Conservation (phyloP, 1,140 invertebrate species). For the Cryptotermes secundus region DNA sequence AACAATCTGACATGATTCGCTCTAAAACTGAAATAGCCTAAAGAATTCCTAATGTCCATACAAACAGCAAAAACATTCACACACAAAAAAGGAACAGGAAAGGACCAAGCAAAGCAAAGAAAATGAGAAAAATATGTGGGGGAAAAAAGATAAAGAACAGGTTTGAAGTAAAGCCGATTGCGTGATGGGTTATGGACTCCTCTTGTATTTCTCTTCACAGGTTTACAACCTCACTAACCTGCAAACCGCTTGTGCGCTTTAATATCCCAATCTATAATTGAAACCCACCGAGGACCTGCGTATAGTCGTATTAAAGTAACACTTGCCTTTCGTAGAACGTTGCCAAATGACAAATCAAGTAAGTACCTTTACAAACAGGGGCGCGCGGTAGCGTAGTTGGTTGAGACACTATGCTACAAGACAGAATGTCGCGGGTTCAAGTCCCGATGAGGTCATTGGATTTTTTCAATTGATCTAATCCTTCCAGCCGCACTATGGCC, state of each 20-base stretch:
- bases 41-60: neutral
- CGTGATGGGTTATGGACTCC: neutral
- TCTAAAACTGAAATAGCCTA: neutral
- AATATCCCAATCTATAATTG: constrained; percentile 15
- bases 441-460: too few species aligned
- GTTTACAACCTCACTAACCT: neutral
- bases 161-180: neutral
- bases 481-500: too few species aligned
- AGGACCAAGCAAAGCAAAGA: neutral
- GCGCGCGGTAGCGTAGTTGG: too few species aligned
- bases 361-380: too few species aligned
- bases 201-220: constrained; percentile 2
- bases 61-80: neutral
- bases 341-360: too few species aligned
- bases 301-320: too few species aligned
- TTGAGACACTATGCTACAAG: too few species aligned
- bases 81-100: neutral
- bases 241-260: neutral
- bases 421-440: too few species aligned
- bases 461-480: too few species aligned
- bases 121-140: too few species aligned
- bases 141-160: neutral
- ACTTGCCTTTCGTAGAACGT: too few species aligned
- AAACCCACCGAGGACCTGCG: neutral
- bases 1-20: neutral